Percentiles rank a stretch among this genome's conserved stretches.
phyloP scores from a whole-genome alignment of 2,888 invertebrate species.

The Erpobdella octoculata region DNA sequence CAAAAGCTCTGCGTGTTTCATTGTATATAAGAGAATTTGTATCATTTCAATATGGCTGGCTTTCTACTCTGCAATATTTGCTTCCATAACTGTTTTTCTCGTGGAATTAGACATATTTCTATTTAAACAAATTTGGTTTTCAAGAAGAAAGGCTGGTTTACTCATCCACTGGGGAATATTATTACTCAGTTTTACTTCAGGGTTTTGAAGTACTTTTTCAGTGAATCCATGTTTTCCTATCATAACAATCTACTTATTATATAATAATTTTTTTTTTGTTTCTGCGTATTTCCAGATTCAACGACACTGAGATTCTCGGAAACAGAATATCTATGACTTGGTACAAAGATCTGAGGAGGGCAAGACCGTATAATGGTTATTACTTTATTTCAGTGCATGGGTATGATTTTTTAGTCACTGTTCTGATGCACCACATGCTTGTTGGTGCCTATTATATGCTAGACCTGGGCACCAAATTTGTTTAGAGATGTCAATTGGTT shows the following conservation, averaged over 20 bases:
- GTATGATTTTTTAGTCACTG: background rate
- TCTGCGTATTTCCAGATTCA: conserved; percentile 38
- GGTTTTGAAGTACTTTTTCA: conserved; percentile 12
- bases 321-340: conserved; percentile 37
- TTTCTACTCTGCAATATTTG: no score
- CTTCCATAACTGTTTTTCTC: no score
- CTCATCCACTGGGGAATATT: background rate
- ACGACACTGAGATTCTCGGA: conserved; percentile 37
- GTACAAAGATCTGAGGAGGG: conserved; percentile 38
- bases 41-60: no score
- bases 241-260: background rate
- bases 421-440: no score
- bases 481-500: no score
- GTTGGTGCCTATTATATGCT: no score
- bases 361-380: conserved; percentile 30
- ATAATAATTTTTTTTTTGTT: no score
- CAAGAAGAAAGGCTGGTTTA: conserved; percentile 7
- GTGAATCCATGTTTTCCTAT: background rate
- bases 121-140: background rate
- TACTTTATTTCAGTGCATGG: no score
- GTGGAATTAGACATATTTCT: no score
- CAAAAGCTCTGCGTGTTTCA: no score
- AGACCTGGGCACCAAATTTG: no score
- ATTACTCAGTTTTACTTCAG: background rate
- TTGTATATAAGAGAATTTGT: no score